phyloP scores from a whole-genome alignment of 2,113 vertebrate species.

The Chionodraco myersi region DNA sequence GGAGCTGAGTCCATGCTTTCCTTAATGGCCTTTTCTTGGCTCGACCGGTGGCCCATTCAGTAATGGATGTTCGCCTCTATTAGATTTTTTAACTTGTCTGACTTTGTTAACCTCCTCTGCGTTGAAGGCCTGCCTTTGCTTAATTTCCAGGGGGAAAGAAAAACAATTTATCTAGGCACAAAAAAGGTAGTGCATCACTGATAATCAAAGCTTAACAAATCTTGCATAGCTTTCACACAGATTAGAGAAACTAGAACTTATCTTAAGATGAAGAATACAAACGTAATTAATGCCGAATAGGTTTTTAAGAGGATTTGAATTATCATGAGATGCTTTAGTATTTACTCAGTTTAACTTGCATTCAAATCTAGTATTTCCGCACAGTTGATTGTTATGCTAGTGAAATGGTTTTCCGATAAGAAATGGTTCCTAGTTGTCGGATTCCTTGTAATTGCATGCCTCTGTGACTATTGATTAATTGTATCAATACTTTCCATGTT shows the following conservation, averaged over 20 bases:
- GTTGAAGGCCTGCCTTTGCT: conserved; percentile 19
- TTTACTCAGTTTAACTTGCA: not conserved
- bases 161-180: conserved; percentile 25
- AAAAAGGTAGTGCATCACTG: conserved; percentile 28
- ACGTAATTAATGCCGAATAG: conserved; percentile 7
- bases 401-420: too few species aligned
- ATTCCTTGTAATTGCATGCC: too few species aligned
- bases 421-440: too few species aligned
- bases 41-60: conserved; percentile 61
- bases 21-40: conserved; percentile 75
- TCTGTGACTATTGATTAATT: too few species aligned
- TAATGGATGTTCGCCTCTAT: conserved; percentile 72
- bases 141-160: conserved; percentile 20
- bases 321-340: not conserved
- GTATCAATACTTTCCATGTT: too few species aligned
- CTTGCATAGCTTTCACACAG: conserved; percentile 24
- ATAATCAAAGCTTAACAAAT: conserved; percentile 38
- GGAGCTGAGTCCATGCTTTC: conserved; percentile 72
- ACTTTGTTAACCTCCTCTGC: conserved; percentile 60
- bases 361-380: not conserved
- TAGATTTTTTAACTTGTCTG: conserved; percentile 62
- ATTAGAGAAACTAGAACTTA: conserved; percentile 21
- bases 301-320: not conserved
- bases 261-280: conserved; percentile 6
- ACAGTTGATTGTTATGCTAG: too few species aligned